Percentiles rank a stretch among this genome's conserved stretches.
Conservation (phyloP, 2,113 vertebrate genomes). For the Python bivittatus region DNA sequence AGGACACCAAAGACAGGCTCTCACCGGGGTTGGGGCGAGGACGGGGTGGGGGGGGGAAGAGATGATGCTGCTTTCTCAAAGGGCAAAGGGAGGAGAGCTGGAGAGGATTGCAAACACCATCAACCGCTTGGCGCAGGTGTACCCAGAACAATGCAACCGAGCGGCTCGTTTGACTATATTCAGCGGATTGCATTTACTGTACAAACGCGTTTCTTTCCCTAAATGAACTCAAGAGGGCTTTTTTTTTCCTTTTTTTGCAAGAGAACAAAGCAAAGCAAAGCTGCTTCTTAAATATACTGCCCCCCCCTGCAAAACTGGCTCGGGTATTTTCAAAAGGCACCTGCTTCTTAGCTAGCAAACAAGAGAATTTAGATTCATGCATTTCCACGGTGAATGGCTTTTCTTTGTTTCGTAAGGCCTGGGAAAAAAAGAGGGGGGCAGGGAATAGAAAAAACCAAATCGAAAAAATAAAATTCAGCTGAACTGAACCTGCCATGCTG, state of each 20-base stretch:
- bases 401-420: not conserved
- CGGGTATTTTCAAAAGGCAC: not conserved
- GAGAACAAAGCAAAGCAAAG: not conserved
- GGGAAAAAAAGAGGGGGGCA: too few relatives aligned
- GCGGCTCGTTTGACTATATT: conserved; percentile 13
- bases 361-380: not conserved
- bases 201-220: conserved; percentile 10
- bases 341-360: not conserved
- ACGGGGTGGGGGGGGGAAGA: too few relatives aligned
- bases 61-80: not conserved
- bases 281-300: not conserved
- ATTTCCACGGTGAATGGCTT: not conserved
- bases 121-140: conserved; percentile 31
- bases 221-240: not conserved
- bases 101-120: not conserved
- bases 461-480: not conserved
- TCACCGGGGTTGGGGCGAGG: not conserved
- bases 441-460: too few relatives aligned
- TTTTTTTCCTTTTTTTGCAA: not conserved
- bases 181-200: conserved; percentile 22
- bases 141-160: conserved; percentile 20
- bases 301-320: not conserved
- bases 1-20: not conserved
- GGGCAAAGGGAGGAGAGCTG: conserved; percentile 15
- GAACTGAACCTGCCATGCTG: not conserved